Evolutionary conservation across 2,113 vertebrate genomes (phyloP), one percentile per base, ranked within the genome.

Genomic region (Conger conger): DNA sequence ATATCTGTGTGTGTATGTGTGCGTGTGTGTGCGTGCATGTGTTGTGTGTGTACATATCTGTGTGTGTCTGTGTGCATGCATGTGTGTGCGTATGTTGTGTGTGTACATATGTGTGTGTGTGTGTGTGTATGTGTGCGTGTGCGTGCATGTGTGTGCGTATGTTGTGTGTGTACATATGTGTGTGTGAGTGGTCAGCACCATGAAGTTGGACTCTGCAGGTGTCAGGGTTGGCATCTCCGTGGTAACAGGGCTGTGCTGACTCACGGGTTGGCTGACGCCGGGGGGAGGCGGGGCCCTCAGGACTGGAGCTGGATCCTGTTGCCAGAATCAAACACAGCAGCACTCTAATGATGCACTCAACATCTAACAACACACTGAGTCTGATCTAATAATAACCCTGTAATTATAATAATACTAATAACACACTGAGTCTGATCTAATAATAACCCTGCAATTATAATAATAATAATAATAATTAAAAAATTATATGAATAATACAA

Each of bases 181-280:
- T 82, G 57, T 68, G 35, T 82, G 76, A 7, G 36, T 82, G 30
- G 53, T 38, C 84, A 20, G 30, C 93, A 95, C 92, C 92, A 94
- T 94, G 83, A 87, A 77, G 89, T 35, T 83, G 79, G 87, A 73
- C 68, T 95, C 93, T 78, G 91, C 86, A 81, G 92, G 89, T 85
- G 85, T 76, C 35, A 83, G 86, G 87, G 79, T 78, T 3, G 89
- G 88, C 37, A 88, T 81, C 82, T 86, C 86, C 83, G 89, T 73
- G 5, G 87, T 80, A 82, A 93, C 91, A 0, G 91, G 13, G 17
- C 89, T 88, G 87, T 95, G 94, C 86, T 95, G 94, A 86, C 91
- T 91, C 57, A 92, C 82, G 0, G 93, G 87, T 82, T 94, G 92
- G 11, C 92, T 88, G 85, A 85, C 85, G 90, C 42, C 77, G 20